These are phyloP conservation scores for Fopius arisanus DNA, from an alignment of 1,140 invertebrate species.

Conservation along the genomic window DNA sequence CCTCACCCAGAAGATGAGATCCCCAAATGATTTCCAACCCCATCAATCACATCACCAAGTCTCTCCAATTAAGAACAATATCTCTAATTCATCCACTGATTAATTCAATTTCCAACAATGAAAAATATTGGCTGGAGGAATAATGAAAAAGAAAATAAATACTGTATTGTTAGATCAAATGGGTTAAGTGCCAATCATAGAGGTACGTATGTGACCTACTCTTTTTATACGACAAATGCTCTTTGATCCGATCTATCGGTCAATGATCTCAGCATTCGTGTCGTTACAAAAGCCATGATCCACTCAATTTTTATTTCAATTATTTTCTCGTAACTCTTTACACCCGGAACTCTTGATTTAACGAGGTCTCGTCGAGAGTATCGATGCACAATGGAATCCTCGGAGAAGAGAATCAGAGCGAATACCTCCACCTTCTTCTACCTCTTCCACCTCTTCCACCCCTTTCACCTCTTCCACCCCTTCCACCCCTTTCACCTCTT, in stretches of 20 bases:
- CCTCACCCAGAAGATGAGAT: too few relatives aligned
- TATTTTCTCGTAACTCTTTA: neutral
- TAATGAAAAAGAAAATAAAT: slow-evolving; percentile 5
- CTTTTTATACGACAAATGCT: slow-evolving; percentile 10
- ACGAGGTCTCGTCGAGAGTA: neutral
- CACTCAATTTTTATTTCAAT: neutral
- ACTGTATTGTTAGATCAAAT: slow-evolving; percentile 9
- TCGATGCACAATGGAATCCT: neutral
- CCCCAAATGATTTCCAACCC: too few relatives aligned
- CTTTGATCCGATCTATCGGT: slow-evolving; percentile 20
- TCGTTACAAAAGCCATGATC: neutral
- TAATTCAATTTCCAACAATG: too few relatives aligned
- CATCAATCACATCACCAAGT: too few relatives aligned
- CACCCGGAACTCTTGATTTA: neutral
- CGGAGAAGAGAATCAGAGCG: neutral
- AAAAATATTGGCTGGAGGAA: too few relatives aligned
- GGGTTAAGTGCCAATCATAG: slow-evolving; percentile 25
- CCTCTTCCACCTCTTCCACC: too few relatives aligned
- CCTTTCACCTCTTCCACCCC: too few relatives aligned
- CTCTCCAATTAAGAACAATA: too few relatives aligned
- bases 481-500: too few relatives aligned
- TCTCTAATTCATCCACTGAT: too few relatives aligned
- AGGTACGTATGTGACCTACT: slow-evolving; percentile 9
- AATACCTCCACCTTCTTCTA: too few relatives aligned
- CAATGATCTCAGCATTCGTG: slow-evolving; percentile 9